Percentiles rank a stretch among this genome's conserved stretches.
These are phyloP conservation scores for Hypotaenidia okinawae DNA, from an alignment of 2,797 vertebrate species.

Conservation along the genomic window DNA sequence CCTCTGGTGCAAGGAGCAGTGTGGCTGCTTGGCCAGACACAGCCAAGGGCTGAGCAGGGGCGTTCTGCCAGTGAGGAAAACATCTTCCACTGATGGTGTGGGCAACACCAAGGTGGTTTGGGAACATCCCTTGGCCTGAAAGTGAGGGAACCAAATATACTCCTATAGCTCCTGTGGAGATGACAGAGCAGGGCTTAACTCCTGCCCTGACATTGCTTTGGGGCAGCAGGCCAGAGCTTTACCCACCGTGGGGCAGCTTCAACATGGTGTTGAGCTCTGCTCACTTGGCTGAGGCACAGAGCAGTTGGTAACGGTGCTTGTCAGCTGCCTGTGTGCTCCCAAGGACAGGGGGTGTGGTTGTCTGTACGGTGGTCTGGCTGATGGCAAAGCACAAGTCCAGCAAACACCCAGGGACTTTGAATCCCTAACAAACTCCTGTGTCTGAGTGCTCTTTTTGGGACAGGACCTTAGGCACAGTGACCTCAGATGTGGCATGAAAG, in stretches of 20 bases:
- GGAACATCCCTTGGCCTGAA: neutral
- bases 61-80: too few species aligned
- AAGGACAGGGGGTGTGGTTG: neutral
- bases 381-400: neutral
- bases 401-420: neutral
- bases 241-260: neutral
- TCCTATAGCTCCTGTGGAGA: neutral
- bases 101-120: neutral
- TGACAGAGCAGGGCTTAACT: neutral
- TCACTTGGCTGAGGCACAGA: too few species aligned
- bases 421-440: too few species aligned
- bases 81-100: neutral
- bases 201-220: neutral
- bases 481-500: neutral
- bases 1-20: neutral
- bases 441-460: neutral
- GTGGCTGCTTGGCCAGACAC: neutral
- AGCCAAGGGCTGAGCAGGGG: neutral
- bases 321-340: neutral
- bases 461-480: neutral
- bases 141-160: neutral
- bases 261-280: neutral
- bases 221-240: neutral
- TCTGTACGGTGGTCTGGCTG: neutral
- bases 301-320: accelerated